A percentile compares a stretch with the other conserved stretches of the same genome.
Evolutionary conservation across 2,888 invertebrate genomes (phyloP).

Genomic region (Cataglyphis altisquamis): DNA sequence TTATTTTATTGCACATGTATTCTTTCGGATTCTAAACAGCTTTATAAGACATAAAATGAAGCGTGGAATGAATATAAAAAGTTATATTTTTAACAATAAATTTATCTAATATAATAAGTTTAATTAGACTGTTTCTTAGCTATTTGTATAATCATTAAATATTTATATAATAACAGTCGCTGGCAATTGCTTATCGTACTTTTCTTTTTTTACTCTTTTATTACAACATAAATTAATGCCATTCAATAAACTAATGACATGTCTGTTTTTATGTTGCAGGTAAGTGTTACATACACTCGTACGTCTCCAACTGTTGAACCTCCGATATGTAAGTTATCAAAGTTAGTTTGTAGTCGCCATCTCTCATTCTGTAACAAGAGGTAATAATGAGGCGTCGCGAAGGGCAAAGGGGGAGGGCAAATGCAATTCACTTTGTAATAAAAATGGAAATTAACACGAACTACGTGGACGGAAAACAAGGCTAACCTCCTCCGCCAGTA

Average conservation of each 20-base stretch:
- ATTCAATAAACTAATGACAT: slow-evolving; percentile 43
- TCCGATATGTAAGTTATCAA: slow-evolving; percentile 64
- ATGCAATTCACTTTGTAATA: slow-evolving; percentile 82
- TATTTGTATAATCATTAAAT: not conserved
- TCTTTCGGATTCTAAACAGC: not conserved
- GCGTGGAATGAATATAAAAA: not conserved
- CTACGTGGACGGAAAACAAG: slow-evolving; percentile 78
- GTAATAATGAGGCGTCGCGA: slow-evolving; percentile 56
- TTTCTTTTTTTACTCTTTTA: not conserved
- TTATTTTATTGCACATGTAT: not conserved
- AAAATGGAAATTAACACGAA: slow-evolving; percentile 84
- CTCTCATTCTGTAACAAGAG: slow-evolving; percentile 65
- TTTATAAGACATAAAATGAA: not conserved
- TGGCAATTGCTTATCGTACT: not conserved
- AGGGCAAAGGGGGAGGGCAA: slow-evolving; percentile 49
- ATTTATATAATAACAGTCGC: not conserved
- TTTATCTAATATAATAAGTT: no score
- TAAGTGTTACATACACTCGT: slow-evolving; percentile 68
- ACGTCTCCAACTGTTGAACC: not conserved
- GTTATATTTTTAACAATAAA: not conserved
- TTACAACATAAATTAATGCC: not conserved
- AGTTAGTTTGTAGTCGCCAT: slow-evolving; percentile 40
- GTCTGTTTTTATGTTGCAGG: slow-evolving; percentile 77
- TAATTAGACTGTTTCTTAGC: not conserved
- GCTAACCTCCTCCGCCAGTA: slow-evolving; percentile 72